Base-by-base conservation (phyloP, 2,797 vertebrate genomes). In the Propithecus deckenii region DNA sequence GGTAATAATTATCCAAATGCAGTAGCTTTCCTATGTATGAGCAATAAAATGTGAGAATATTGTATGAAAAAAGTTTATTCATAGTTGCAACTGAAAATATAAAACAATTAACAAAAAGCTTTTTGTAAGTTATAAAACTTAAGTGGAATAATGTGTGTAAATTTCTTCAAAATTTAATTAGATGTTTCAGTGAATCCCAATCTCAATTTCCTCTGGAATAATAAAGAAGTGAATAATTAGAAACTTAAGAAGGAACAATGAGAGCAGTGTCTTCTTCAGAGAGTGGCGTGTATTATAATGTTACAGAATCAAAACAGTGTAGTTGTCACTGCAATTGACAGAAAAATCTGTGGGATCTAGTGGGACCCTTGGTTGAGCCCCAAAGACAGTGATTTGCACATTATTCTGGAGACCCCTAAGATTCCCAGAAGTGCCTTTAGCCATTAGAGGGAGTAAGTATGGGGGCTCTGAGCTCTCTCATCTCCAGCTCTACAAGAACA, bases 91-190 rank as follows among this genome's bases (percentile, higher is more conserved):
- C 46, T 48, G 57, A 92, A 97, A 94, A 92, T 85, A 86, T 89
- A 94, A 91, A 93, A 35, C 52, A 65, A 72, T 71, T 88, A 89
- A 67, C 93, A 63, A 85, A 89, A 96, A 93, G 88, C 32, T 89
- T 91, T 84, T 86, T 95, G 38, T n/a, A 43, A 50, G 18, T 86
- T 74, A 91, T 89, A 89, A 92, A 86, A 83, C 50, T 84, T 67
- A 88, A 96, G 81, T 95, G 61, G 83, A 97, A 93, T 74, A 95
- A 75, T 79, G 35, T 89, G 46, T 89, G 50, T 93, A 92, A 80
- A 79, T 95, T 95, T 14, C 13, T 95, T 96, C 61, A 46, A 95
- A 84, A 59, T 96, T 92, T 92, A 97, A 95, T 96, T 78, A 95
- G 41, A 32, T 97, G 38, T 94, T 92, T 96, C 52, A 12, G 79